These are phyloP conservation scores for Molothrus aeneus DNA, from an alignment of 2,797 vertebrate species.

Conservation along the genomic window DNA sequence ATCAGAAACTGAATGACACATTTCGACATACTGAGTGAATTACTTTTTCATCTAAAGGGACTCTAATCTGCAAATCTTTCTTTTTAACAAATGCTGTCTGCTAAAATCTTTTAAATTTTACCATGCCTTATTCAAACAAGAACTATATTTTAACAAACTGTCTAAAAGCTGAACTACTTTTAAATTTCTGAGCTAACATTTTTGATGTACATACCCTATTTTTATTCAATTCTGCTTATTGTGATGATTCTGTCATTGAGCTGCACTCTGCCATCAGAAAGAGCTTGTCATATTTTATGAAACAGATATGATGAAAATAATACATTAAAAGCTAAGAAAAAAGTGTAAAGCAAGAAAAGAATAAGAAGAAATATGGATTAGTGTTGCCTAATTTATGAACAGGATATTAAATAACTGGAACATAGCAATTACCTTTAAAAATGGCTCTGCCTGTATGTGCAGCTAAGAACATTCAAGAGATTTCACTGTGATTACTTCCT, in stretches of 20 bases:
- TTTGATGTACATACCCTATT: not conserved
- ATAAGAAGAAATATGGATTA: not conserved
- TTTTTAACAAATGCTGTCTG: not conserved
- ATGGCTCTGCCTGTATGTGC: not conserved
- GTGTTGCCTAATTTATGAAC: not conserved
- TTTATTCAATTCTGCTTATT: not conserved
- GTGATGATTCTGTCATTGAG: not conserved
- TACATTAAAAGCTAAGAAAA: not conserved
- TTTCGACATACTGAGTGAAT: not conserved
- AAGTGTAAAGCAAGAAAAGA: not conserved
- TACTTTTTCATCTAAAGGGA: not conserved
- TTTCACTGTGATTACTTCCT: not conserved
- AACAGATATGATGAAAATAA: not conserved
- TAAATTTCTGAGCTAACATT: not conserved
- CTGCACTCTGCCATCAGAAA: not conserved
- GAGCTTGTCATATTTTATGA: not conserved
- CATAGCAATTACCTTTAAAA: not conserved
- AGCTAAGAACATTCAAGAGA: not conserved
- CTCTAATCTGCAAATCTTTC: not conserved
- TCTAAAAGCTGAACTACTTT: not conserved
- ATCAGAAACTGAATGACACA: not conserved
- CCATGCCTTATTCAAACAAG: not conserved
- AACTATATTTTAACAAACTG: not conserved
- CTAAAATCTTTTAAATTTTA: not conserved
- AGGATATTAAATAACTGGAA: not conserved